Percentiles rank a stretch among this genome's conserved stretches.
Conservation (phyloP, 2,888 invertebrate genomes). For the Catonia carolina region DNA sequence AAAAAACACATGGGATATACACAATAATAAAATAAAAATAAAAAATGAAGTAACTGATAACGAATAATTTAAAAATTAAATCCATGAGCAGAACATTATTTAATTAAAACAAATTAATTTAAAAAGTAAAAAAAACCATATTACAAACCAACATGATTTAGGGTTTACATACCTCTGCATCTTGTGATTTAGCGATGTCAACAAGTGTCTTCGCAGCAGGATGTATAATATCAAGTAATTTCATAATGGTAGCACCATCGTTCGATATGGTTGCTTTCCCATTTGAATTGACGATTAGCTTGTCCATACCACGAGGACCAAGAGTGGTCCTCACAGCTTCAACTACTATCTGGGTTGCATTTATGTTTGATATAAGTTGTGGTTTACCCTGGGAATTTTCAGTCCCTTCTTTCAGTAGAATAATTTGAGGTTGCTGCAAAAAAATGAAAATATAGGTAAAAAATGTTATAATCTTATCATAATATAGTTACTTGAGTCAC, state of each 20-base stretch:
- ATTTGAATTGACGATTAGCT: conserved; percentile 83
- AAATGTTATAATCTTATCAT: too few relatives aligned
- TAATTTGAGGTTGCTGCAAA: conserved; percentile 91
- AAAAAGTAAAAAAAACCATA: too few relatives aligned
- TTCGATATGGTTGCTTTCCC: conserved; percentile 97
- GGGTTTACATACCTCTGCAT: conserved; percentile 96
- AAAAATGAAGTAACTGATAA: too few relatives aligned
- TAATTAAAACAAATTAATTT: too few relatives aligned
- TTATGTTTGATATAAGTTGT: conserved; percentile 94
- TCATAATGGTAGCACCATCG: conserved; percentile 98
- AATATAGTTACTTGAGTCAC: too few relatives aligned
- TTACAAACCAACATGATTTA: too few relatives aligned
- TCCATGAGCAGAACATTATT: too few relatives aligned
- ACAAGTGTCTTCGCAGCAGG: conserved; percentile 97
- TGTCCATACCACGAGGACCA: conserved; percentile 99
- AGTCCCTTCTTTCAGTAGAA: conserved; percentile 95
- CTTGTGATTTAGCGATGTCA: conserved; percentile 98
- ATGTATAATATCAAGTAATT: conserved; percentile 94
- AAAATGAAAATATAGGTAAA: background rate
- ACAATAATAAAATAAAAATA: too few relatives aligned
- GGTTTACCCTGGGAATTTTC: conserved; percentile 93
- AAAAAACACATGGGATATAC: too few relatives aligned
- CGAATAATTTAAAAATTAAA: too few relatives aligned
- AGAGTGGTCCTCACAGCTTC: conserved; percentile 96
- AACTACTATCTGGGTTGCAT: conserved; percentile 90